phyloP scores from a whole-genome alignment of 2,888 invertebrate species.

The Chrysolina oricalcia region DNA sequence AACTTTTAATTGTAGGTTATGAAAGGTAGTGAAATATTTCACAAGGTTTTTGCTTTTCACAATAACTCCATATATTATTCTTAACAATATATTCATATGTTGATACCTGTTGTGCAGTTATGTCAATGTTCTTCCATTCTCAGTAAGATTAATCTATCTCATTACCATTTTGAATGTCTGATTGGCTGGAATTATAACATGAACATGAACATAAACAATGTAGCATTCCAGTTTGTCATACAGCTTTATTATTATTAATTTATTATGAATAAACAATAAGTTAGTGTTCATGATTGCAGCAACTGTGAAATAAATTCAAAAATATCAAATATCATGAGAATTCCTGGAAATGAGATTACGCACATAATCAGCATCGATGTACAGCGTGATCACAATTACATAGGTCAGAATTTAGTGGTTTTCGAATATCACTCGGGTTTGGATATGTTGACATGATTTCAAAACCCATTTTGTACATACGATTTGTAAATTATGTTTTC shows the following conservation, averaged over 20 bases:
- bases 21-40: too few relatives aligned
- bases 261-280: conserved; percentile 6
- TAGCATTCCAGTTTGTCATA: conserved; percentile 21
- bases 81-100: background rate
- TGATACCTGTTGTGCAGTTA: background rate
- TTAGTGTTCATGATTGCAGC: background rate
- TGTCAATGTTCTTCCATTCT: background rate
- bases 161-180: conserved; percentile 18
- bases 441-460: too few relatives aligned
- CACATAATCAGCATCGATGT: background rate
- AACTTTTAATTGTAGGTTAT: too few relatives aligned
- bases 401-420: background rate
- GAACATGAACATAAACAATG: conserved; percentile 18
- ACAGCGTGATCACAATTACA: background rate
- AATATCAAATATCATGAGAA: background rate
- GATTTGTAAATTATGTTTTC: background rate
- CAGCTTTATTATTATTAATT: conserved; percentile 9
- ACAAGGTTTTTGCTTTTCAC: background rate
- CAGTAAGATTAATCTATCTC: conserved; percentile 14
- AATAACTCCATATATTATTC: background rate
- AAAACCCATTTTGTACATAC: background rate
- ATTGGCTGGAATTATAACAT: background rate
- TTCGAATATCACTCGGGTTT: too few relatives aligned
- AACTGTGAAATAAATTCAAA: background rate
- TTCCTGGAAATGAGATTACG: background rate